phyloP scores from a whole-genome alignment of 2,113 vertebrate genomes.

The Phainopepla nitens region DNA sequence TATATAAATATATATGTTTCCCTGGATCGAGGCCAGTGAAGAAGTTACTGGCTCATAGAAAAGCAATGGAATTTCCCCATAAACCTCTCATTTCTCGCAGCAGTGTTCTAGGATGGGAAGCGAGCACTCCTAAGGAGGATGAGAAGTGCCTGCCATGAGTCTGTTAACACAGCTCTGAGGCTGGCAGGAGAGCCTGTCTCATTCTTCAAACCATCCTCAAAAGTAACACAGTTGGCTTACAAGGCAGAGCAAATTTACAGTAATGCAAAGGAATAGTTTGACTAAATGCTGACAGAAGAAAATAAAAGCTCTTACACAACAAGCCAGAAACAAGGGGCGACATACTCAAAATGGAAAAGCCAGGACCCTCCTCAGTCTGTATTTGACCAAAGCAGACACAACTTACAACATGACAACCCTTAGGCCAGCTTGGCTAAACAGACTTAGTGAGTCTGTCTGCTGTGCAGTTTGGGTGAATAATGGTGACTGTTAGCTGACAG shows the following conservation, averaged over 20 bases:
- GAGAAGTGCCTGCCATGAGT: background rate
- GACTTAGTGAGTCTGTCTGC: background rate
- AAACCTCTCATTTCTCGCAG: background rate
- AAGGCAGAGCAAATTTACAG: background rate
- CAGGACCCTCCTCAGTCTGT: background rate
- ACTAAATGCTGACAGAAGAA: background rate
- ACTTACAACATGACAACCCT: background rate
- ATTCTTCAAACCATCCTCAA: background rate
- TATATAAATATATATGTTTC: background rate
- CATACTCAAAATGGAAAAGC: background rate
- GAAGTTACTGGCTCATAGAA: background rate
- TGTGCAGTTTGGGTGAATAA: conserved; percentile 9
- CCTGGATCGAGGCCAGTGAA: background rate
- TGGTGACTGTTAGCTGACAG: conserved; percentile 18
- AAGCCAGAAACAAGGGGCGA: background rate
- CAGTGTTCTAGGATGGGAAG: background rate
- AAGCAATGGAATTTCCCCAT: background rate
- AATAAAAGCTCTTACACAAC: background rate
- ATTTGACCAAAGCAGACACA: background rate
- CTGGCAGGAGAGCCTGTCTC: background rate
- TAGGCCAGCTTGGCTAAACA: background rate
- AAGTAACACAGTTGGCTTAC: background rate
- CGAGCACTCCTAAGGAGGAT: background rate
- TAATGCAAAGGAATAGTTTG: background rate
- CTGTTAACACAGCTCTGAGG: background rate